Conservation (phyloP, 2,113 vertebrate genomes). For the Thalassarche chlororhynchos region DNA sequence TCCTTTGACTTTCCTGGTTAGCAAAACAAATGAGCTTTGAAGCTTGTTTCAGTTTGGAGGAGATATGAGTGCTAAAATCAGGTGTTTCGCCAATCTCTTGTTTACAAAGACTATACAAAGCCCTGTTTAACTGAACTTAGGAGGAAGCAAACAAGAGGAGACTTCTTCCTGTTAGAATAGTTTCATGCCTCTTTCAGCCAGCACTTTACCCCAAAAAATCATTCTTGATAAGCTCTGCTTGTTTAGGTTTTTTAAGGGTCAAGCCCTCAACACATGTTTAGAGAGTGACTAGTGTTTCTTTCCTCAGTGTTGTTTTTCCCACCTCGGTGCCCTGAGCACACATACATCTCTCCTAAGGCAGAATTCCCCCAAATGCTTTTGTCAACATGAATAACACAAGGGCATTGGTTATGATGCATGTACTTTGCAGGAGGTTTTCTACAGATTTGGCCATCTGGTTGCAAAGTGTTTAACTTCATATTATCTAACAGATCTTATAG, state of each 20-base stretch:
- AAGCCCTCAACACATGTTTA: background rate
- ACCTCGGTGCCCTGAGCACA: background rate
- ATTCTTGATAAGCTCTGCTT: background rate
- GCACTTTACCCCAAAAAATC: background rate
- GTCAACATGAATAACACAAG: background rate
- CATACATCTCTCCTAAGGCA: background rate
- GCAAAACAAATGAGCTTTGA: background rate
- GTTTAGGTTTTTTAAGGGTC: background rate
- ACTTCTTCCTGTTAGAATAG: background rate
- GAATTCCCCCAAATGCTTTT: background rate
- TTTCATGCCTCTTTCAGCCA: background rate
- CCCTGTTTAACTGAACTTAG: background rate
- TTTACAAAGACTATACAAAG: background rate
- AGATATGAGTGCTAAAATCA: background rate
- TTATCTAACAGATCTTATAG: background rate
- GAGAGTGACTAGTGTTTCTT: background rate
- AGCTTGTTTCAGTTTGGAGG: background rate
- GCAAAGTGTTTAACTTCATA: background rate
- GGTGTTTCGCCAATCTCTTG: background rate
- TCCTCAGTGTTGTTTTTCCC: background rate
- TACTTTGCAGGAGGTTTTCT: background rate
- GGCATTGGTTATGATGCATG: background rate
- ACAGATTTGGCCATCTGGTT: background rate
- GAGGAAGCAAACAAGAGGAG: background rate
- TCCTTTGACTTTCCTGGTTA: background rate